These are phyloP conservation scores for Microplitis manilae DNA, from an alignment of 2,888 invertebrate species.

Conservation along the genomic window DNA sequence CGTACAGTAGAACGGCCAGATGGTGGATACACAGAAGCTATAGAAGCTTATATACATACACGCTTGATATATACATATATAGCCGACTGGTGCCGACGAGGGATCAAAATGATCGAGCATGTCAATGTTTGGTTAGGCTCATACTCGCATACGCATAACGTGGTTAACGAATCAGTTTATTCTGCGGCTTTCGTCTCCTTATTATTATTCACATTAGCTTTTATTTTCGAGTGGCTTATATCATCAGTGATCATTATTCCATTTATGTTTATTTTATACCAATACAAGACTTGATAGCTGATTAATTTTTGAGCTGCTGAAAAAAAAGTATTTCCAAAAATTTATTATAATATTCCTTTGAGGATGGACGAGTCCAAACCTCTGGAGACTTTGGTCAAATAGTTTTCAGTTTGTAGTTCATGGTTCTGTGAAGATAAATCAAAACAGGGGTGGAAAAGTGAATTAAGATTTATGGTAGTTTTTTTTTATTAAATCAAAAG, in stretches of 20 bases:
- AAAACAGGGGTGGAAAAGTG: background rate
- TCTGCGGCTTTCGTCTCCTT: slow-evolving; percentile 52
- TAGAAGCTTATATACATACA: background rate
- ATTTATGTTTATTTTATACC: background rate
- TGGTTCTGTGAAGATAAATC: background rate
- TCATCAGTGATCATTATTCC: slow-evolving; percentile 42
- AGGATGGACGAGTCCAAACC: too few relatives aligned
- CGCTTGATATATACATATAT: background rate
- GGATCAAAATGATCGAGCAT: slow-evolving; percentile 66
- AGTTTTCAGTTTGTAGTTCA: background rate
- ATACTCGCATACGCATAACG: slow-evolving; percentile 53
- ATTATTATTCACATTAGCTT: slow-evolving; percentile 8
- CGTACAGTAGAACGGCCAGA: slow-evolving; percentile 45
- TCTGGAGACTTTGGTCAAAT: background rate
- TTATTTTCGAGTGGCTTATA: slow-evolving; percentile 42
- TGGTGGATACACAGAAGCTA: slow-evolving; percentile 43
- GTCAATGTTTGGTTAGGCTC: slow-evolving; percentile 69
- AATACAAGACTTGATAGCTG: too few relatives aligned
- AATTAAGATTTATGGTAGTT: background rate
- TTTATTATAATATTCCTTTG: too few relatives aligned
- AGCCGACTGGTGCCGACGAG: slow-evolving; percentile 35
- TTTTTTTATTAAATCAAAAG: slow-evolving; percentile 7
- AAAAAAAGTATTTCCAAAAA: too few relatives aligned
- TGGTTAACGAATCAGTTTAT: slow-evolving; percentile 67
- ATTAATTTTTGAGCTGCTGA: too few relatives aligned